phyloP scores from a whole-genome alignment of 1,140 invertebrate species.

The Neodiprion pinetum region DNA sequence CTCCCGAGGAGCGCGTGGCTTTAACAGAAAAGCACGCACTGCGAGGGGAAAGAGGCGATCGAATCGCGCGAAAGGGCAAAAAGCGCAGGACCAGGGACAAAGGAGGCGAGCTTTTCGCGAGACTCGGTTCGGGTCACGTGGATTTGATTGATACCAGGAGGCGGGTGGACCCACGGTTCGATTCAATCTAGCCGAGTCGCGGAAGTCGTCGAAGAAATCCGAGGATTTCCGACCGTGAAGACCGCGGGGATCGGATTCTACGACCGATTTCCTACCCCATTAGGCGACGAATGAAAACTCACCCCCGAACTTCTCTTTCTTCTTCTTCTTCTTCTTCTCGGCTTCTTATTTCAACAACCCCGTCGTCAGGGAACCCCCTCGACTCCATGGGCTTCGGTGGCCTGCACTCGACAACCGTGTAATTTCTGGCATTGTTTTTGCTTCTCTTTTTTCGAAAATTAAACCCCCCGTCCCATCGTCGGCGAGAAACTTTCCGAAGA shows the following conservation, averaged over 20 bases:
- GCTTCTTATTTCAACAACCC: neutral
- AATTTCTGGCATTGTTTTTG: slow-evolving; percentile 36
- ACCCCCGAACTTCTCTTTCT: neutral
- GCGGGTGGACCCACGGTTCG: neutral
- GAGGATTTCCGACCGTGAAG: neutral
- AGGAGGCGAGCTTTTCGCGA: neutral
- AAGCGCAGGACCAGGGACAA: too few species aligned
- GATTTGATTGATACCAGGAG: neutral
- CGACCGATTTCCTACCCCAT: slow-evolving; percentile 3
- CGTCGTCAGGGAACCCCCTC: slow-evolving; percentile 13
- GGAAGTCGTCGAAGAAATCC: slow-evolving; percentile 2
- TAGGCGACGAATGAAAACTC: slow-evolving; percentile 11
- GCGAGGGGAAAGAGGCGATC: neutral
- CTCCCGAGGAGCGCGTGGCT: slow-evolving; percentile 12
- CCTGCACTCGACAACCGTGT: slow-evolving; percentile 57
- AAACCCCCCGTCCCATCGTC: neutral
- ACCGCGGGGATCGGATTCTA: neutral
- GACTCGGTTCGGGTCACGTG: neutral
- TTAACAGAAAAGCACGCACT: slow-evolving; percentile 22
- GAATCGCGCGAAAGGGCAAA: neutral
- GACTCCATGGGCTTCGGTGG: slow-evolving; percentile 23
- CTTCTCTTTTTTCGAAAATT: neutral
- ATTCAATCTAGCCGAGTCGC: slow-evolving; percentile 3
- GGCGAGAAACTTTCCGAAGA: neutral
- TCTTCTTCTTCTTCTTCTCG: neutral